Base-by-base conservation (phyloP, 2,797 vertebrate genomes). In the Micrastur ruficollis region DNA sequence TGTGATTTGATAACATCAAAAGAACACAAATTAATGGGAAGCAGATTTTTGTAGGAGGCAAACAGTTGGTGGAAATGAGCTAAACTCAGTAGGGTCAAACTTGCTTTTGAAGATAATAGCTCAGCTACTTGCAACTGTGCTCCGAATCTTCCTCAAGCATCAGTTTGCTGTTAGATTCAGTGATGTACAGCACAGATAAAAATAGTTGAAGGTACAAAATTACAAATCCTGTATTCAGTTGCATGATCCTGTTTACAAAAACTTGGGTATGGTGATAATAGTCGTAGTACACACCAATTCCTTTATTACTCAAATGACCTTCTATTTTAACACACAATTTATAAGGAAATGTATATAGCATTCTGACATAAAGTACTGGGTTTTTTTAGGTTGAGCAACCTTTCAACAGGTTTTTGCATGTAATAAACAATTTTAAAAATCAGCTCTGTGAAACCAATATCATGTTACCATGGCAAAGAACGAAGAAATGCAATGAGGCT, bases 401-500 rank as follows among this genome's bases (percentile, higher is more conserved):
- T 81, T 93, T 49, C 63, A 31, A 4, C 1, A 8, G 49, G 47
- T 49, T 19, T 47, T 76, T 90, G 49, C 47, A 38, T 62, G 71
- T 78, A 78, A 92, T 81, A 86, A 92, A 81, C 42, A 67, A 32
- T 26, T n/a, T 86, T 95, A 44, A 73, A 93, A 78, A 66, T 29
- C 86, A 59, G 68, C 36, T 66, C 80, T 53, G 44, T 32, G 47
- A 42, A 78, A 61, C 42, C 68, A 50, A 1, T 58, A 58, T 11
- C 86, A 67, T 0, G 78, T 95, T 95, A 90, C 93, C 89, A 94
- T 94, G 84, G 95, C 84, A 84, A 90, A 92, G 86, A 63, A 55
- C 14, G 55, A 66, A 38, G 86, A 47, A 27, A 62, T 19, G 36
- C n/a, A 13, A 5, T 0, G 9, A 76, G 50, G 67, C 53, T 72